A percentile compares a stretch with the other conserved stretches of the same genome.
Conservation (phyloP, 2,888 invertebrate species). For the Boloria euphrosyne region DNA sequence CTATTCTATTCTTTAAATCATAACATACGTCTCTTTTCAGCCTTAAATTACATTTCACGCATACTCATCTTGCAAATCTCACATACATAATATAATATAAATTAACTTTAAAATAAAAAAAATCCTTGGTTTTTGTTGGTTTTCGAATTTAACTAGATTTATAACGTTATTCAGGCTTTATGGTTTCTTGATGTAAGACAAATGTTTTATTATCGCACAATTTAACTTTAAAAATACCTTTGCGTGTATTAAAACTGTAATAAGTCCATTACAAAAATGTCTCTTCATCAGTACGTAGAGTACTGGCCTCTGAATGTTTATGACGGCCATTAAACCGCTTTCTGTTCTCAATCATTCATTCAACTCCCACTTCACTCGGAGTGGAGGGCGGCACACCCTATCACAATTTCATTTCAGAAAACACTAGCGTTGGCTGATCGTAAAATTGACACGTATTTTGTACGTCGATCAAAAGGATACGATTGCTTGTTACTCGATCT, state of each 20-base stretch:
- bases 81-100: no score
- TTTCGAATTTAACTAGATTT: no score
- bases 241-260: not conserved
- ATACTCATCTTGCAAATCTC: no score
- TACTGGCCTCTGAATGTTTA: constrained; percentile 26
- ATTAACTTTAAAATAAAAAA: no score
- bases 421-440: constrained; percentile 23
- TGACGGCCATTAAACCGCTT: constrained; percentile 27
- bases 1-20: no score
- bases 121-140: no score
- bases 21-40: no score
- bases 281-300: constrained; percentile 20
- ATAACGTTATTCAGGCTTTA: no score
- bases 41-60: no score
- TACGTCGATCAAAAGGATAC: not conserved
- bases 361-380: constrained; percentile 21
- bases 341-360: constrained; percentile 30
- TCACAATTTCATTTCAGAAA: constrained; percentile 27
- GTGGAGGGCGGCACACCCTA: constrained; percentile 20
- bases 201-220: no score
- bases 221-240: no score
- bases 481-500: not conserved
- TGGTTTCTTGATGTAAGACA: no score
- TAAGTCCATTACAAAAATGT: constrained; percentile 13
- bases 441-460: constrained; percentile 18